Evolutionary conservation across 2,797 vertebrate species (phyloP), one percentile per base, ranked within the genome.

Genomic region (Paratrypauchen microcephalus): DNA sequence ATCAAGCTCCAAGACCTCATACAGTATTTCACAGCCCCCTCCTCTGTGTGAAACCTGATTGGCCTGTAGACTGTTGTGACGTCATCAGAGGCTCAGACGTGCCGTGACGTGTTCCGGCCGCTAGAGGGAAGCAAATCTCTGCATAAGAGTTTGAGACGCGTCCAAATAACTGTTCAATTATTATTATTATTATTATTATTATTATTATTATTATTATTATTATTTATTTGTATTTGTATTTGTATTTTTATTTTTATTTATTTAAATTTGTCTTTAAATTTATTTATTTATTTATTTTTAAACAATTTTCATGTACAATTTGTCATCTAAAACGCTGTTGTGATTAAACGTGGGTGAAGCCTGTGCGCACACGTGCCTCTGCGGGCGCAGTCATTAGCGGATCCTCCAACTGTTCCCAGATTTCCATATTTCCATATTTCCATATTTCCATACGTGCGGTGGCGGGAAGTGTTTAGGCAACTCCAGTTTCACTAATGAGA

Each of bases 401-500:
- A 82, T 77, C 86, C 85, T 88, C 82, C 75, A 85, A 90, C 87
- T 88, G 88, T 63, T 41, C 45, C 39, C 60, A 63, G 45, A 91
- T 63, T 45, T 63, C 21, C 61, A 63, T 88, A 89, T 63, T 41
- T 63, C 39, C 60, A 63, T 63, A 91, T 63, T 45, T 63, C 39
- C 61, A 63, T 47, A 91, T 94, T 92, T 93, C 87, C 89, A 92
- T 92, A 92, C 91, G 83, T 91, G 91, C 86, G 89, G 82, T 91
- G 88, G 86, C 79, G 86, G 92, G 91, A 93, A 93, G 92, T 92
- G 90, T 93, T 93, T 92, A 92, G 89, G 91, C 91, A 89, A 90
- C 85, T 86, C 85, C 84, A 93, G 87, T 90, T 88, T 88, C 90
- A 92, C 89, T 94, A 94, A 94, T 94, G 92, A 93, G 91, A 92